A percentile compares a stretch with the other conserved stretches of the same genome.
These are phyloP conservation scores for Scaptodrosophila latifasciaeformis DNA, from an alignment of 2,888 invertebrate species.

Conservation along the genomic window DNA sequence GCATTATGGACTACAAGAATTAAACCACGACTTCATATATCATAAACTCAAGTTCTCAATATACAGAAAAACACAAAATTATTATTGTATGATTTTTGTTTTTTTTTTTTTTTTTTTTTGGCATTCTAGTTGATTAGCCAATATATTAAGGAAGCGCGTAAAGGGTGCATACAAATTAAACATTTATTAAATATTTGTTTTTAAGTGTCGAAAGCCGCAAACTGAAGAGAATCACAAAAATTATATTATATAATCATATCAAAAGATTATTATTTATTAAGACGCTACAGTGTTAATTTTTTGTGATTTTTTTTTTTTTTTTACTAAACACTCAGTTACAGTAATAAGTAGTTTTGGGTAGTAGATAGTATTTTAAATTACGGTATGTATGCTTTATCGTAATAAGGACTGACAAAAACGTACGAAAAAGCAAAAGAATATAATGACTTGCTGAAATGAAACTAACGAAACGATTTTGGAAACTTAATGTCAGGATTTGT, in stretches of 20 bases:
- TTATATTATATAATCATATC: constrained; percentile 31
- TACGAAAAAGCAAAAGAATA: constrained; percentile 62
- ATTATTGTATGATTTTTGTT: constrained; percentile 14
- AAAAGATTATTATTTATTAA: constrained; percentile 1
- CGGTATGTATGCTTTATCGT: constrained; percentile 49
- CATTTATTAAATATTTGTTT: constrained; percentile 12
- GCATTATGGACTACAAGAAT: constrained; percentile 51
- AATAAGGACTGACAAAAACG: constrained; percentile 50
- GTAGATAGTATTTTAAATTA: constrained; percentile 21
- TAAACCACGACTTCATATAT: constrained; percentile 74
- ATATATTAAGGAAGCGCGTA: constrained; percentile 30
- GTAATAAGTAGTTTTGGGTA: constrained; percentile 11
- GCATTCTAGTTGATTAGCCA: constrained; percentile 19
- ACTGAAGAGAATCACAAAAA: constrained; percentile 45
- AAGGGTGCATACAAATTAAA: constrained; percentile 50
- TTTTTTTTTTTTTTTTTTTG: constrained; percentile 18
- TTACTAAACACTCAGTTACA: constrained; percentile 53
- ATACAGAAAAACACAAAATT: constrained; percentile 37
- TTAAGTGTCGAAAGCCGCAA: constrained; percentile 53
- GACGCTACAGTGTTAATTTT: constrained; percentile 55
- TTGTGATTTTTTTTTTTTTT: constrained; percentile 6
- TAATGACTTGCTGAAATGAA: constrained; percentile 61
- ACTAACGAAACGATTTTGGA: constrained; percentile 25
- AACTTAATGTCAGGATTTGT: constrained; percentile 59
- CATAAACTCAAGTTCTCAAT: constrained; percentile 67